A percentile compares a stretch with the other conserved stretches of the same genome.
Conservation (phyloP, 1,140 invertebrate species). For the Archegozetes longisetosus region DNA sequence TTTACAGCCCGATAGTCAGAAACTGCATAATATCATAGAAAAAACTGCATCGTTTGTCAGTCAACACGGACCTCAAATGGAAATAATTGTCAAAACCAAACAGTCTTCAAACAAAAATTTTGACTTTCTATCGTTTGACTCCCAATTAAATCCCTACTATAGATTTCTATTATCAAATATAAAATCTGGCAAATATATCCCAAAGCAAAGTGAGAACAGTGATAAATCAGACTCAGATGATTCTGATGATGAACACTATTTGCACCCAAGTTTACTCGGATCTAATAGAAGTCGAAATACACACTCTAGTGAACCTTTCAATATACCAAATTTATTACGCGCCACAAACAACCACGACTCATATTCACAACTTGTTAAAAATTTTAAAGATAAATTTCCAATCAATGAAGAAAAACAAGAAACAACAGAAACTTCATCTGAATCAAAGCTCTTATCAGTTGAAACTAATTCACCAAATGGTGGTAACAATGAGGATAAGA, state of each 20-base stretch:
- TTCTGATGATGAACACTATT: slow-evolving; percentile 44
- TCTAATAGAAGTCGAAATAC: slow-evolving; percentile 17
- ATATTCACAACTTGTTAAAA: slow-evolving; percentile 23
- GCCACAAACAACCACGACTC: slow-evolving; percentile 14
- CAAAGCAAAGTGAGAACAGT: slow-evolving; percentile 19
- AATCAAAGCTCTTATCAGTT: not conserved
- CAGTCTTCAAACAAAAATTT: slow-evolving; percentile 87
- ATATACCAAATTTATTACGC: slow-evolving; percentile 9
- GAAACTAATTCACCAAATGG: not conserved
- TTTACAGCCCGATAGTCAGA: slow-evolving; percentile 71
- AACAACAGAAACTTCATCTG: not conserved
- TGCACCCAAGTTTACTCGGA: slow-evolving; percentile 55
- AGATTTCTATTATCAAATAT: slow-evolving; percentile 61
- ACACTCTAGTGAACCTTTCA: not conserved
- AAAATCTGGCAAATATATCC: slow-evolving; percentile 55
- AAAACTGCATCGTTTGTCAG: slow-evolving; percentile 90
- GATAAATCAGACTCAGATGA: slow-evolving; percentile 12
- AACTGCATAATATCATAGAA: slow-evolving; percentile 84
- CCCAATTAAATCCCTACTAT: slow-evolving; percentile 74
- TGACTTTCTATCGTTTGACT: slow-evolving; percentile 73
- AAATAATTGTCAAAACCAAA: slow-evolving; percentile 92
- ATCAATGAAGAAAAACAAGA: slow-evolving; percentile 4
- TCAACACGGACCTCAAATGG: slow-evolving; percentile 87
- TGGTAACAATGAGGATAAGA: not conserved
- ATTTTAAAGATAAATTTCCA: slow-evolving; percentile 20